Evolutionary conservation across 2,888 invertebrate genomes (phyloP).

Genomic region (Stomorhina lunata): DNA sequence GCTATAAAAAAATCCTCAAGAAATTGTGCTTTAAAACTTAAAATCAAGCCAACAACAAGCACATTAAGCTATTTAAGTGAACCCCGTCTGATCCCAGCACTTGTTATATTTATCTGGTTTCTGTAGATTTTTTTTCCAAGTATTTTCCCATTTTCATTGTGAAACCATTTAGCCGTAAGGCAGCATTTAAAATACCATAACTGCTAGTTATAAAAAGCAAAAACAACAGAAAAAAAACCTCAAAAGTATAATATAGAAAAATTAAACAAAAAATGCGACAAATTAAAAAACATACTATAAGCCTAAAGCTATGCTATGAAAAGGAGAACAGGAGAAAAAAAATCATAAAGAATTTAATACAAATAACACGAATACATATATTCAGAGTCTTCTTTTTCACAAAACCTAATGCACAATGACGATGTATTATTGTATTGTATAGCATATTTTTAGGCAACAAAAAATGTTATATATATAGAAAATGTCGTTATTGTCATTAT

Average conservation of each 20-base stretch:
- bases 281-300: constrained; percentile 43
- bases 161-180: constrained; percentile 59
- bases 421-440: constrained; percentile 16
- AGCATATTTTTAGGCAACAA: too few species aligned
- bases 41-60: not conserved
- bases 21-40: constrained; percentile 15
- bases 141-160: constrained; percentile 20
- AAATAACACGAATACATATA: constrained; percentile 54
- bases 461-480: not conserved
- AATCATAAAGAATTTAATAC: constrained; percentile 11
- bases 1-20: not conserved
- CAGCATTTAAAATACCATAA: constrained; percentile 65
- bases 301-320: constrained; percentile 62
- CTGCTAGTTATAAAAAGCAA: constrained; percentile 31
- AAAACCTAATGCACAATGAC: constrained; percentile 32
- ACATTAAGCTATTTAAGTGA: constrained; percentile 7
- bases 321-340: constrained; percentile 15
- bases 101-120: constrained; percentile 44
- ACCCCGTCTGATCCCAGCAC: constrained; percentile 39
- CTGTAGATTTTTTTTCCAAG: not conserved
- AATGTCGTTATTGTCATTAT: constrained; percentile 37
- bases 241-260: not conserved
- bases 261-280: constrained; percentile 11
- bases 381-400: not conserved
- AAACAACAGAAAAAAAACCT: constrained; percentile 5